Conservation (phyloP, 2,888 invertebrate species). For the Stramonita haemastoma region DNA sequence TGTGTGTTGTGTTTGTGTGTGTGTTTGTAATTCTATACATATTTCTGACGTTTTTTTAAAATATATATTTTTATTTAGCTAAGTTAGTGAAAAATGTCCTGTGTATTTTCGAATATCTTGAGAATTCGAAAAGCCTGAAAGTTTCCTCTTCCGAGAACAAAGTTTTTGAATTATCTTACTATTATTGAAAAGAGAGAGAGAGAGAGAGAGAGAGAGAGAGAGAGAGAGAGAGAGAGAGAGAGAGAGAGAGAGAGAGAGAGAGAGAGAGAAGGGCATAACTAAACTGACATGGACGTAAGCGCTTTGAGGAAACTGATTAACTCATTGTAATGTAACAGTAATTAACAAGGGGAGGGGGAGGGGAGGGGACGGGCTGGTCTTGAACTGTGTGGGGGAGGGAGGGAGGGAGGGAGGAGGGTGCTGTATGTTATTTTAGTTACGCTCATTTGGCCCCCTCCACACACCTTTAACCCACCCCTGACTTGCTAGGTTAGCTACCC, state of each 20-base stretch:
- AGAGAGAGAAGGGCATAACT: neutral
- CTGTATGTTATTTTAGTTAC: neutral
- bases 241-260: neutral
- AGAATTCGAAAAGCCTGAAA: too few species aligned
- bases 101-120: too few species aligned
- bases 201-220: neutral
- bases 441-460: neutral
- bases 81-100: too few species aligned
- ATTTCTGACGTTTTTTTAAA: too few species aligned
- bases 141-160: too few species aligned
- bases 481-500: too few species aligned
- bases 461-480: neutral
- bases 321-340: neutral
- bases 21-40: neutral
- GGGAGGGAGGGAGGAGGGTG: neutral
- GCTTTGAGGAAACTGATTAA: too few species aligned
- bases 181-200: neutral
- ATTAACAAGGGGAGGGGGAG: neutral
- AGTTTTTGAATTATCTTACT: too few species aligned
- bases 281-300: too few species aligned
- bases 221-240: neutral
- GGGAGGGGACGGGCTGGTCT: neutral
- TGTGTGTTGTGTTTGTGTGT: neutral
- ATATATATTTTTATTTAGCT: too few species aligned
- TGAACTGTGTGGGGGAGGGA: neutral